Conservation (phyloP, 2,888 invertebrate species). For the Xestoiulus laeticollis region DNA sequence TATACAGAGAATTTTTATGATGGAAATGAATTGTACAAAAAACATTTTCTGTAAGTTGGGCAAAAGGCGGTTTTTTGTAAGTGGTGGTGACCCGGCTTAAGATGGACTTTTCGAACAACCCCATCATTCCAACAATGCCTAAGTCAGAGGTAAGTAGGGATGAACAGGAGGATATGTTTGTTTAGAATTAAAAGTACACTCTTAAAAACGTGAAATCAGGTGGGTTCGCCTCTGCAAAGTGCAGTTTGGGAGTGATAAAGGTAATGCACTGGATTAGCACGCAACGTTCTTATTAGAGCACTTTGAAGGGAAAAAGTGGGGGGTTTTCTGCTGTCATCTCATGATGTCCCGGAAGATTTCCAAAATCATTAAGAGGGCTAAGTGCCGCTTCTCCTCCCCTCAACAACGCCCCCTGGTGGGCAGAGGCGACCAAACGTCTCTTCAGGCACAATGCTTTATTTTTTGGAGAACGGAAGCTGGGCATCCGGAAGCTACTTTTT, state of each 20-base stretch:
- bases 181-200: conserved; percentile 28
- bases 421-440: neutral
- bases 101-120: neutral
- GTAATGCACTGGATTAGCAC: conserved; percentile 40
- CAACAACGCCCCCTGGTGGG: conserved; percentile 35
- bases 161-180: conserved; percentile 40
- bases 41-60: no score
- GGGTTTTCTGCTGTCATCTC: conserved; percentile 15
- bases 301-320: neutral
- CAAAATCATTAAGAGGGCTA: conserved; percentile 21
- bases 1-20: no score
- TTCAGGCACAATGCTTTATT: neutral
- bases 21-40: no score
- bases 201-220: conserved; percentile 8
- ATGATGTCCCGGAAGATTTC: conserved; percentile 38
- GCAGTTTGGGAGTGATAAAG: neutral
- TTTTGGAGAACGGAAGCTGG: neutral
- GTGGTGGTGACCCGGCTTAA: no score
- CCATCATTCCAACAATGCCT: no score
- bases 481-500: neutral
- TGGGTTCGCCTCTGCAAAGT: neutral
- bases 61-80: no score
- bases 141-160: conserved; percentile 25
- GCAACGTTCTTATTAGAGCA: conserved; percentile 32
- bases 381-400: conserved; percentile 23